Conservation (phyloP, 2,888 invertebrate genomes). For the Erebia epiphron region DNA sequence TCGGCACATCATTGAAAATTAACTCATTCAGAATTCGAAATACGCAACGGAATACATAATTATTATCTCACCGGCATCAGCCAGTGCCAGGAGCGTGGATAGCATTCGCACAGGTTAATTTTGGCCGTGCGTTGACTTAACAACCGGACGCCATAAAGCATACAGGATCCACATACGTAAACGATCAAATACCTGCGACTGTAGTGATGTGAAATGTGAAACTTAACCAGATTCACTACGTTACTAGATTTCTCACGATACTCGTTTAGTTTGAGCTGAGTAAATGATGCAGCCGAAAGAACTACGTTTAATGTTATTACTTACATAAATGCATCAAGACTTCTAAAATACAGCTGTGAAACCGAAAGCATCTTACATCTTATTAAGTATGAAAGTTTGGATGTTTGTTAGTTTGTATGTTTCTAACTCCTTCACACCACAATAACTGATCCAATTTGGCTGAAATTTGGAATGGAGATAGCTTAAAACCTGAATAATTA, state of each 20-base stretch:
- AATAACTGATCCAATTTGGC: too few species aligned
- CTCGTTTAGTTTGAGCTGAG: background rate
- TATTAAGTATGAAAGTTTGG: too few species aligned
- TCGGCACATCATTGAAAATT: slow-evolving; percentile 10
- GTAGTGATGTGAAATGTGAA: slow-evolving; percentile 17
- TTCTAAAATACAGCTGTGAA: background rate
- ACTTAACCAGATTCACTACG: background rate
- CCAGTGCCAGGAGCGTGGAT: slow-evolving; percentile 51
- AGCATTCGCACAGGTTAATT: slow-evolving; percentile 75
- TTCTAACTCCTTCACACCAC: too few species aligned
- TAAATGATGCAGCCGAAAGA: background rate
- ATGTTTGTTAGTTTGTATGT: too few species aligned
- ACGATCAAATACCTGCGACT: slow-evolving; percentile 24
- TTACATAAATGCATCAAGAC: slow-evolving; percentile 1
- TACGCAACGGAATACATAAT: slow-evolving; percentile 38
- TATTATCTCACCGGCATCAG: slow-evolving; percentile 43
- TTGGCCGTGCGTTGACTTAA: slow-evolving; percentile 72
- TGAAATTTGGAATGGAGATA: too few species aligned
- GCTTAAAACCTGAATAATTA: too few species aligned
- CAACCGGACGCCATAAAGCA: slow-evolving; percentile 68
- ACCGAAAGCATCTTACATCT: background rate
- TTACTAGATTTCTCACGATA: slow-evolving; percentile 2
- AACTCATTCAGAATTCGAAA: slow-evolving; percentile 24
- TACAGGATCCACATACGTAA: slow-evolving; percentile 50
- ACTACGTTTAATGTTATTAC: slow-evolving; percentile 1